Percentiles rank a stretch among this genome's conserved stretches.
Evolutionary conservation across 1,140 invertebrate species (phyloP).

Genomic region (Sesamia nonagrioides): DNA sequence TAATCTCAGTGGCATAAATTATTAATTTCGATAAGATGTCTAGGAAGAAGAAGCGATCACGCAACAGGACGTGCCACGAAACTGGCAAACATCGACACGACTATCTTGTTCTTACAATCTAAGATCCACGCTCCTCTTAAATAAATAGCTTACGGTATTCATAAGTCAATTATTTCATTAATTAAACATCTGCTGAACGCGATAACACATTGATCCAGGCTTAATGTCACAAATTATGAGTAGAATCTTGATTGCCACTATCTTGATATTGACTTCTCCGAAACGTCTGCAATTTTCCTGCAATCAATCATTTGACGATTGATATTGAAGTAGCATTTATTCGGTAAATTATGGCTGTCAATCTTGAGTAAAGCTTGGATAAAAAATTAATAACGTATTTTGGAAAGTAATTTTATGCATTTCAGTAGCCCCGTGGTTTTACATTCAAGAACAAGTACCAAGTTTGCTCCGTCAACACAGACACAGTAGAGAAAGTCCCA

Average conservation of each 20-base stretch:
- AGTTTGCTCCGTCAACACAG: no score
- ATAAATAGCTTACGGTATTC: conserved; percentile 12
- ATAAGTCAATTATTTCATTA: conserved; percentile 38
- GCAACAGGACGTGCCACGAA: conserved; percentile 1
- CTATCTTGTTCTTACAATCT: conserved; percentile 25
- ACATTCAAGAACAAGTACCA: no score
- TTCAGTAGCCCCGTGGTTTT: no score
- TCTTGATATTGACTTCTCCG: conserved; percentile 8
- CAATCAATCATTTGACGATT: conserved; percentile 28
- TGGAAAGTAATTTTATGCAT: neutral
- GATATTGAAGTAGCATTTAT: conserved; percentile 28
- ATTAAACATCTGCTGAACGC: conserved; percentile 21
- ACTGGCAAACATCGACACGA: conserved; percentile 6
- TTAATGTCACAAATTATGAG: conserved; percentile 20
- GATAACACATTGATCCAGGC: conserved; percentile 26
- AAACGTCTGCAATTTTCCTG: conserved; percentile 21
- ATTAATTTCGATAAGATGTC: neutral
- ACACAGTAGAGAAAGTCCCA: no score
- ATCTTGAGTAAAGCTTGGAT: neutral
- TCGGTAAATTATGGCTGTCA: conserved; percentile 25
- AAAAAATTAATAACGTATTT: conserved; percentile 6
- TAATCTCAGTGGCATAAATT: neutral
- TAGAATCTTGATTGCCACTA: conserved; percentile 7
- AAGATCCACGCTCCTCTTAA: neutral
- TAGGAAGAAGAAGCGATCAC: neutral